Evolutionary conservation across 2,113 vertebrate species (phyloP).

Genomic region (Harpagus bidentatus): DNA sequence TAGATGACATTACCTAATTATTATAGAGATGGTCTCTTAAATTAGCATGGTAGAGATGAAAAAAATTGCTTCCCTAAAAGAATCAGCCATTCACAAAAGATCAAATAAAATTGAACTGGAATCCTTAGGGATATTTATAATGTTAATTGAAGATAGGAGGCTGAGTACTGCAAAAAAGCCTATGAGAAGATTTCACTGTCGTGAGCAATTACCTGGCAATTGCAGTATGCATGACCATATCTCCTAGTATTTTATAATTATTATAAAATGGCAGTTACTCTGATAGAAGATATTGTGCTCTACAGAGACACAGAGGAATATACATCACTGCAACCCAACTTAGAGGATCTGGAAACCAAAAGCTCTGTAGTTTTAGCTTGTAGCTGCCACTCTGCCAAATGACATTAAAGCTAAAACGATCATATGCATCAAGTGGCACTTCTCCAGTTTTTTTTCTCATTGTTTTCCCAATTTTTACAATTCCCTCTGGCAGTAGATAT

Average conservation of each 20-base stretch:
- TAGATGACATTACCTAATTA: not conserved
- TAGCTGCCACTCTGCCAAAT: not conserved
- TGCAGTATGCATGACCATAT: not conserved
- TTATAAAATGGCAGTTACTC: not conserved
- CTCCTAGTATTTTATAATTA: not conserved
- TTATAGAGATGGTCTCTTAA: not conserved
- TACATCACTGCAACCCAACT: not conserved
- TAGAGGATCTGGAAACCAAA: not conserved
- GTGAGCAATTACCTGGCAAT: accelerated
- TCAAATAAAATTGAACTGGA: not conserved
- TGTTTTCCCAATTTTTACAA: not conserved
- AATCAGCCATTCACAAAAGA: not conserved
- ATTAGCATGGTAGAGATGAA: not conserved
- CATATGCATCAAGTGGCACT: not conserved
- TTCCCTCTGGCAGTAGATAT: not conserved
- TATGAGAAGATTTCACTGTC: not conserved
- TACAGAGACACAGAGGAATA: not conserved
- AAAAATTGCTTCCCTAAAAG: not conserved
- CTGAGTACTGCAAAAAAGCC: not conserved
- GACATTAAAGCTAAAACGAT: not conserved
- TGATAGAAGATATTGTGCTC: not conserved
- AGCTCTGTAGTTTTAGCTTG: not conserved
- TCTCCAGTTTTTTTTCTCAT: not conserved
- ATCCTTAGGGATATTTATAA: not conserved
- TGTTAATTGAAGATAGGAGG: not conserved